phyloP scores from a whole-genome alignment of 2,113 vertebrate genomes.

The Motacilla tschutschensis region DNA sequence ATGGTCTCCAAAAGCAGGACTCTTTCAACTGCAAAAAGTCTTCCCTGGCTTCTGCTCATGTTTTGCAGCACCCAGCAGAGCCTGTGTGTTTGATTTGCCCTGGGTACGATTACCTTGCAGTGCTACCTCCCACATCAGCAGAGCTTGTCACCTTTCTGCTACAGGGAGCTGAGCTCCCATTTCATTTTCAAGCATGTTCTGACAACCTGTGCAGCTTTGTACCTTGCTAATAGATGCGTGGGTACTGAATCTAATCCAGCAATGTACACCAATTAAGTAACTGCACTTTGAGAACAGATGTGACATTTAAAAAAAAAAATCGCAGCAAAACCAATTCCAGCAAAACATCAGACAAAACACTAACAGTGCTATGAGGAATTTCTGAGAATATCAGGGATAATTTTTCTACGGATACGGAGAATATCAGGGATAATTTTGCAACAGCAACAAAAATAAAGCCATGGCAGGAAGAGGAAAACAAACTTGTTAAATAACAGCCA shows the following conservation, averaged over 20 bases:
- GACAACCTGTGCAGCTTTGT: neutral
- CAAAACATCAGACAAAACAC: constrained; percentile 15
- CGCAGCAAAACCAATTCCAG: neutral
- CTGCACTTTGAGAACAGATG: constrained; percentile 2
- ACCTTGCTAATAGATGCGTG: neutral
- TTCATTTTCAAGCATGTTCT: neutral
- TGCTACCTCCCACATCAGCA: neutral
- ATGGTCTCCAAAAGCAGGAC: neutral
- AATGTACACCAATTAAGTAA: neutral
- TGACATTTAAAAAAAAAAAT: neutral
- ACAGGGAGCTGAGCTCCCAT: neutral
- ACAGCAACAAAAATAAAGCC: constrained; percentile 9
- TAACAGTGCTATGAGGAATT: neutral
- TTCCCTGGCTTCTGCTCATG: neutral
- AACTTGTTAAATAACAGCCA: constrained; percentile 21
- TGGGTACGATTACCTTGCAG: neutral
- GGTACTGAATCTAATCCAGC: neutral
- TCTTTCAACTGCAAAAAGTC: neutral
- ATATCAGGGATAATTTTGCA: neutral
- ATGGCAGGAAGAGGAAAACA: neutral
- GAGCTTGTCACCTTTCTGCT: neutral
- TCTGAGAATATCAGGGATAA: neutral
- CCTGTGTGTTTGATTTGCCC: neutral
- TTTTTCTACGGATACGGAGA: neutral
- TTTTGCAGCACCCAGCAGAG: neutral